Conservation (phyloP, 2,888 invertebrate species). For the Thereva unica region DNA sequence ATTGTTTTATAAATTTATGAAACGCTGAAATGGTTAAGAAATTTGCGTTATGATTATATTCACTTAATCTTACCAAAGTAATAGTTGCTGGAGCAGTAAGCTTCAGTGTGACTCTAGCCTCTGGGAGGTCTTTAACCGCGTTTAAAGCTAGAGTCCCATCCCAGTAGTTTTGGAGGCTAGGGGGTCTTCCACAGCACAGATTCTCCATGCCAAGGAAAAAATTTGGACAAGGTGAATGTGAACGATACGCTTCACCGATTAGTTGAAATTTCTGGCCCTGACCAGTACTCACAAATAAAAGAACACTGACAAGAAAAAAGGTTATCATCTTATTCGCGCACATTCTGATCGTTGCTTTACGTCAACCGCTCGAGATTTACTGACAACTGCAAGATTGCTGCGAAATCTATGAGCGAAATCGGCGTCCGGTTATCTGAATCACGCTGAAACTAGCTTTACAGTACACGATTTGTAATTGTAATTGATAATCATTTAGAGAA, state of each 20-base stretch:
- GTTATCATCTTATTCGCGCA: too few relatives aligned
- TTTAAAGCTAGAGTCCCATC: constrained; percentile 25
- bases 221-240: constrained; percentile 31
- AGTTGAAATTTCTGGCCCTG: neutral
- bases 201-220: constrained; percentile 25
- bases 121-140: constrained; percentile 19
- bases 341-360: too few relatives aligned
- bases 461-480: too few relatives aligned
- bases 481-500: too few relatives aligned
- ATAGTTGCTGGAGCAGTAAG: constrained; percentile 24
- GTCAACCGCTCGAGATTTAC: too few relatives aligned
- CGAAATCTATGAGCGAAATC: too few relatives aligned
- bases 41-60: neutral
- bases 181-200: constrained; percentile 23
- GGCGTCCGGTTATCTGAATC: too few relatives aligned
- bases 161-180: constrained; percentile 30
- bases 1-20: neutral
- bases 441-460: too few relatives aligned
- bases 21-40: neutral
- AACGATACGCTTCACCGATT: constrained; percentile 9
- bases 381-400: too few relatives aligned
- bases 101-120: constrained; percentile 12
- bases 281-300: too few relatives aligned
- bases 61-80: constrained; percentile 20
- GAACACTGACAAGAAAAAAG: too few relatives aligned